phyloP scores from a whole-genome alignment of 2,797 vertebrate genomes.

The Gymnodraco acuticeps region DNA sequence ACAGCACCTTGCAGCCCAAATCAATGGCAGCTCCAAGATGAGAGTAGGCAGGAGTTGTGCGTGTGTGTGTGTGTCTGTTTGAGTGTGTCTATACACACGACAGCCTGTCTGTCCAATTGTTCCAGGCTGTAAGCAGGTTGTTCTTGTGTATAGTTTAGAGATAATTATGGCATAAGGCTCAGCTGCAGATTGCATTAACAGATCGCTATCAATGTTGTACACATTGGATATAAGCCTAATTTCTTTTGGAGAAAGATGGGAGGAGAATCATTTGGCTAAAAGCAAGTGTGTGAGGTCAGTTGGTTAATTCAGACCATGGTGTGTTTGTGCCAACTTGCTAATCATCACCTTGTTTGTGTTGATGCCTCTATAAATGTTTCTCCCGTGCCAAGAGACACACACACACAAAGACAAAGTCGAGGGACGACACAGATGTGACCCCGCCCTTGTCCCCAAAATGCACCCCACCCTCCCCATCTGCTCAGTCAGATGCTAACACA shows the following conservation, averaged over 20 bases:
- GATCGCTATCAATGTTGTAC: conserved; percentile 53
- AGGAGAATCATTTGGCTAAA: conserved; percentile 23
- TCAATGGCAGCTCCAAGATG: conserved; percentile 83
- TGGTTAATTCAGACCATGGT: conserved; percentile 54
- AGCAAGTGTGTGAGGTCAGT: conserved; percentile 46
- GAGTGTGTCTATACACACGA: conserved; percentile 21
- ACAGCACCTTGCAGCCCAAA: conserved; percentile 85
- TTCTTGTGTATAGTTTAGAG: conserved; percentile 45
- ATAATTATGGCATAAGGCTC: conserved; percentile 53
- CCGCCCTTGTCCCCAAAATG: conserved; percentile 71
- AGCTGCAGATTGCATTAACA: conserved; percentile 48
- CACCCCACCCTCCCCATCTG: conserved; percentile 74
- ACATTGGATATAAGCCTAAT: conserved; percentile 54
- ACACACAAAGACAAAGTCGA: conserved; percentile 43
- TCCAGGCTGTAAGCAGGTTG: conserved; percentile 53
- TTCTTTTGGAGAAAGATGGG: conserved; percentile 20
- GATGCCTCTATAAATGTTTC: conserved; percentile 57
- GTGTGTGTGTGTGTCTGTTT: conserved; percentile 29
- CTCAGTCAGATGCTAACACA: conserved; percentile 66
- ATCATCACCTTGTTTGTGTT: conserved; percentile 76
- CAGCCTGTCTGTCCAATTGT: conserved; percentile 55
- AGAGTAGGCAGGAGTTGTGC: not conserved
- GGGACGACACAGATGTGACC: conserved; percentile 78
- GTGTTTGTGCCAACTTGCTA: conserved; percentile 63
- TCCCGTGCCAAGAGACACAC: conserved; percentile 54